phyloP scores from a whole-genome alignment of 1,140 invertebrate genomes.

The Zaprionus gabonicus region DNA sequence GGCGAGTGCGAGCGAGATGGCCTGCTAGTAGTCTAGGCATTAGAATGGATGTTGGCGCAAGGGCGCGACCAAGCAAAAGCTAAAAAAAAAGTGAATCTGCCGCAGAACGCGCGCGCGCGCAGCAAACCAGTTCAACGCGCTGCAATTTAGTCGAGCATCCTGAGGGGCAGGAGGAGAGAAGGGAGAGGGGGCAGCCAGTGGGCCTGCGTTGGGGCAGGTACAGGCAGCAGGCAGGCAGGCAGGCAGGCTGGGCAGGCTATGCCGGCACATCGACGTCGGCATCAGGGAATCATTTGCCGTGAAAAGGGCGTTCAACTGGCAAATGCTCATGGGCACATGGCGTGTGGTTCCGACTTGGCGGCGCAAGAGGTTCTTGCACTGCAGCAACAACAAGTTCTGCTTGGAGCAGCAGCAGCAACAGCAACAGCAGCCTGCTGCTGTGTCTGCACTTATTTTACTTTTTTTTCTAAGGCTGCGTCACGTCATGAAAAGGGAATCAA shows the following conservation, averaged over 20 bases:
- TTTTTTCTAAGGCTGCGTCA: conserved; percentile 52
- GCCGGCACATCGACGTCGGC: conserved; percentile 29
- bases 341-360: conserved; percentile 48
- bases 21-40: conserved; percentile 47
- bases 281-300: conserved; percentile 82
- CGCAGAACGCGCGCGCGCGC: conserved; percentile 57
- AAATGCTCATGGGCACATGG: conserved; percentile 77
- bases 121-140: conserved; percentile 52
- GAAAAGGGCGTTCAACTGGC: conserved; percentile 84
- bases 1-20: conserved; percentile 10
- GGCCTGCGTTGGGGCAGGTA: conserved; percentile 44
- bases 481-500: conserved; percentile 80
- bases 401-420: conserved; percentile 6
- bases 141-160: conserved; percentile 36
- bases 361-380: conserved; percentile 74
- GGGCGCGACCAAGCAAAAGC: conserved; percentile 37
- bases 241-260: conserved; percentile 10
- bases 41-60: conserved; percentile 56
- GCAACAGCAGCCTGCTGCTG: not conserved
- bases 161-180: not conserved
- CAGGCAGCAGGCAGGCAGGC: conserved; percentile 6
- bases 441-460: conserved; percentile 19
- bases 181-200: conserved; percentile 16
- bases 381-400: conserved; percentile 52
- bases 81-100: conserved; percentile 83